Evolutionary conservation across 2,888 invertebrate genomes (phyloP), one percentile per base, ranked within the genome.

Genomic region (Thecophora atra): DNA sequence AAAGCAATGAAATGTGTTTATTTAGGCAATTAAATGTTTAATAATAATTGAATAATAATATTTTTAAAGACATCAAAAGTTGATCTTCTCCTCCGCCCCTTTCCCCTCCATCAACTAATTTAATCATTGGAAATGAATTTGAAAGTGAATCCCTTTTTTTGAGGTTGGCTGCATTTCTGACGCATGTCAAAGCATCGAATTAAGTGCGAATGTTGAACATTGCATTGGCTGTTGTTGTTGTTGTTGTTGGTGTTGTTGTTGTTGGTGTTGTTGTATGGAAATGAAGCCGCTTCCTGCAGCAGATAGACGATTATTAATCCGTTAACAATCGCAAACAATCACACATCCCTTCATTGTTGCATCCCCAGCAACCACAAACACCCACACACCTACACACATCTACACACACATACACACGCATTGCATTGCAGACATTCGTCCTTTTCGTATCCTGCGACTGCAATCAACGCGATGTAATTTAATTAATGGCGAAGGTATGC

Each of bases 401-500:
- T 28, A 17, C 28, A 66, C 28, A 54, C n/a, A 52, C 65, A 6
- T 6, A n/a, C 52, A 1, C 47, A 37, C 37, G 37, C 37, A 37
- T 37, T 37, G 37, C 37, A 37, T 37, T 37, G 37, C 11, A 37
- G 37, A 37, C 37, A 37, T 37, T 58, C 58, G 58, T 24, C 58
- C 24, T 24, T 47, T 47, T 47, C 5, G 47, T n/a, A 47, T 47
- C 47, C 47, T n/a, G 6, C 47, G 47, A 47, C 13, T 47, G 47
- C 47, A 47, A 47, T 47, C 47, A n/a, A 47, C n/a, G 47, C 47
- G 47, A n/a, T 47, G 47, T 69, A 69, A 69, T 69, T 69, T 54
- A 69, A 69, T 69, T 69, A 69, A 69, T 60, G 37, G 28, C 60
- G 69, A 54, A n/a, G 28, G 69, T 26, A 54, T 69, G 60, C 69